A percentile compares a stretch with the other conserved stretches of the same genome.
These are phyloP conservation scores for Cremastobaeus sp. DNA, from an alignment of 2,888 invertebrate species.

Conservation along the genomic window DNA sequence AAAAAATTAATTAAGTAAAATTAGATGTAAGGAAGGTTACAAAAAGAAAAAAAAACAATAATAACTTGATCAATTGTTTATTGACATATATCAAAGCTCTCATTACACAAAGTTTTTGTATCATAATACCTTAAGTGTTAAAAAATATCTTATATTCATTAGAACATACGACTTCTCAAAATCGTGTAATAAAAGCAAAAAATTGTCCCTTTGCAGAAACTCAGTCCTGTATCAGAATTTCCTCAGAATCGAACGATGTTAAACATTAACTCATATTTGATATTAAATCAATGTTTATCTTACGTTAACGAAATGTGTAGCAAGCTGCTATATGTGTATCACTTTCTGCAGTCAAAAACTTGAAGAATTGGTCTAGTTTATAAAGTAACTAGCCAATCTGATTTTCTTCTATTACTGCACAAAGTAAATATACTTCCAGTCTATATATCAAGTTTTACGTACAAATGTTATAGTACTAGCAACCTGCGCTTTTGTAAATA, in stretches of 20 bases:
- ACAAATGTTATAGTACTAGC: constrained; percentile 20
- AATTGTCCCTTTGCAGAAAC: too few species aligned
- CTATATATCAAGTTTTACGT: background rate
- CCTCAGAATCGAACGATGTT: background rate
- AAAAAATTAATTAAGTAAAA: background rate
- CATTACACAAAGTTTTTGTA: background rate
- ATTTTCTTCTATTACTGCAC: background rate
- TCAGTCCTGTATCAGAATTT: constrained; percentile 2
- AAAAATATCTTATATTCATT: too few species aligned
- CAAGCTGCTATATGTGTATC: constrained; percentile 4
- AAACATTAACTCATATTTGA: background rate
- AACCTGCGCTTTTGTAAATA: constrained; percentile 19
- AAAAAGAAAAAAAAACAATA: background rate
- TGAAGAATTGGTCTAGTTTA: background rate
- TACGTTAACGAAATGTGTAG: constrained; percentile 10
- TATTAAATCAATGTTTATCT: constrained; percentile 3
- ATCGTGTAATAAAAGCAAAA: too few species aligned
- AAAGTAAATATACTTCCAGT: background rate
- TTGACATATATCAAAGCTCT: background rate
- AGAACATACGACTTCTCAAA: too few species aligned
- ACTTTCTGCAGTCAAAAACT: background rate
- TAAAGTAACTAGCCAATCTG: background rate
- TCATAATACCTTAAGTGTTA: too few species aligned
- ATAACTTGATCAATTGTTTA: background rate
- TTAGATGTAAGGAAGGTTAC: background rate